A percentile compares a stretch with the other conserved stretches of the same genome.
Conservation (phyloP, 2,797 vertebrate species). For the Chromis chromis region DNA sequence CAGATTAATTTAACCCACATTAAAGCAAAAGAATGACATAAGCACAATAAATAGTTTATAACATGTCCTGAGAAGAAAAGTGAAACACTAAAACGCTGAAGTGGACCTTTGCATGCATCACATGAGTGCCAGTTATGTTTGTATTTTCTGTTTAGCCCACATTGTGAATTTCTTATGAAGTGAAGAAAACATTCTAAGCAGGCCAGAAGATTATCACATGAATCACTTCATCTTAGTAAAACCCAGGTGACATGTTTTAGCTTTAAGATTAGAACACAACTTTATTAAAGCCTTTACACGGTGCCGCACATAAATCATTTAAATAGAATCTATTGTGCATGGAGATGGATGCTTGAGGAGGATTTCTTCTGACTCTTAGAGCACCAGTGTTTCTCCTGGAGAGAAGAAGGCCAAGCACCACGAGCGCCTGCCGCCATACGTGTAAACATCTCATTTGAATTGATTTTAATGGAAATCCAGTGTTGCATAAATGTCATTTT, state of each 20-base stretch:
- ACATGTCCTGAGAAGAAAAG: constrained; percentile 26
- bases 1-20: constrained; percentile 11
- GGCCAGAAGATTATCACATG: constrained; percentile 44
- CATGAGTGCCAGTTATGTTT: not conserved
- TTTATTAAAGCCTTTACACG: constrained; percentile 48
- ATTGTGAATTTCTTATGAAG: constrained; percentile 30
- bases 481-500: constrained; percentile 48
- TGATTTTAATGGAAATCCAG: constrained; percentile 52
- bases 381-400: constrained; percentile 46
- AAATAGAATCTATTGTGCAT: constrained; percentile 54
- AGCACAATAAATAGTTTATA: constrained; percentile 31
- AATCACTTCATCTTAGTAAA: constrained; percentile 40
- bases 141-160: constrained; percentile 18
- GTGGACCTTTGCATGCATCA: constrained; percentile 11
- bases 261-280: constrained; percentile 44
- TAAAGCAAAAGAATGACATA: constrained; percentile 2
- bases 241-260: constrained; percentile 25
- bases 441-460: constrained; percentile 56
- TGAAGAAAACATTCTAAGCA: constrained; percentile 8
- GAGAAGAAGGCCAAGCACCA: constrained; percentile 15
- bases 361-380: constrained; percentile 63
- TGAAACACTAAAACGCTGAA: constrained; percentile 46
- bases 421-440: constrained; percentile 28
- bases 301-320: constrained; percentile 63
- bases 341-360: constrained; percentile 56